phyloP scores from a whole-genome alignment of 2,797 vertebrate genomes.

The Sarcophilus harrisii region DNA sequence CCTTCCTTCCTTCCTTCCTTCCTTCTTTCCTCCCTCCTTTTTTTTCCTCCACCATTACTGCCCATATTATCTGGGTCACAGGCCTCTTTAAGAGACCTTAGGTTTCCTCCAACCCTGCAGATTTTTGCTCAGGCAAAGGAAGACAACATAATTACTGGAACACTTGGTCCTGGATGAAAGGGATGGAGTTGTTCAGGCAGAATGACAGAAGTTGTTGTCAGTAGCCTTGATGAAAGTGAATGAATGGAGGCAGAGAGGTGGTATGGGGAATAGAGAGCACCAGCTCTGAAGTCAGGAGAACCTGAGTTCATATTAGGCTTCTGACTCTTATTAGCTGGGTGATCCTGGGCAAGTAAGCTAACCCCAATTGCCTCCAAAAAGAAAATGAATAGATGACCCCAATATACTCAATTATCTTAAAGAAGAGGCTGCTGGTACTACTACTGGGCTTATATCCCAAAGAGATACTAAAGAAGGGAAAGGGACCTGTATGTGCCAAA shows the following conservation, averaged over 20 bases:
- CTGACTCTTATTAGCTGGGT: background rate
- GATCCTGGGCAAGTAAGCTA: background rate
- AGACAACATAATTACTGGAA: background rate
- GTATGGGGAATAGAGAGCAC: background rate
- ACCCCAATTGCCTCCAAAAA: background rate
- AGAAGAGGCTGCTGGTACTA: too few relatives aligned
- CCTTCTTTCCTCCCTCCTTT: background rate
- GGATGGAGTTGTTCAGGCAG: background rate
- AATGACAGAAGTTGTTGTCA: background rate
- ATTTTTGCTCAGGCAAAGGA: background rate
- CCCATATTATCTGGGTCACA: background rate
- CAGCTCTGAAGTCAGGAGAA: background rate
- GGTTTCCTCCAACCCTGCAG: background rate
- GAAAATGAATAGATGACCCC: background rate
- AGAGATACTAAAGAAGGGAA: too few relatives aligned
- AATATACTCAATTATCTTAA: background rate
- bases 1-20: too few relatives aligned
- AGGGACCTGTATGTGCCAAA: too few relatives aligned
- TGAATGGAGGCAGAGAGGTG: background rate
- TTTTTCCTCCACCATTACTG: conserved; percentile 2
- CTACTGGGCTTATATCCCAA: too few relatives aligned
- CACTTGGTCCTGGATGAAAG: background rate
- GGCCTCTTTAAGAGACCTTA: background rate
- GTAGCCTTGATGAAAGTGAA: background rate
- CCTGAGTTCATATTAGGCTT: background rate